These are phyloP conservation scores for Pherbina coryleti DNA, from an alignment of 2,888 invertebrate genomes.

Conservation along the genomic window DNA sequence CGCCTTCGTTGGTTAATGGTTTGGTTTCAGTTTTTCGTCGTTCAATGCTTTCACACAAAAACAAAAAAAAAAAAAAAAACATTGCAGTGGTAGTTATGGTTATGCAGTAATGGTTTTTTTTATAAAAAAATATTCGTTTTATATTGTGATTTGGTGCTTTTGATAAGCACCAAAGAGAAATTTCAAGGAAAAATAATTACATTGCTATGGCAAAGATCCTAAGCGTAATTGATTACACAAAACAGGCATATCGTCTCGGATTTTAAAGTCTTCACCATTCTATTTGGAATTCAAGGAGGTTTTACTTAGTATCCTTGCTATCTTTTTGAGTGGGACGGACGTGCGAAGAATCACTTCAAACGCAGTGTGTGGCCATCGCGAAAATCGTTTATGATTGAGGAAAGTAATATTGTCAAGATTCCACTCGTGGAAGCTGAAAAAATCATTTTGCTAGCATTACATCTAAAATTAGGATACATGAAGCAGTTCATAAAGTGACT, in stretches of 20 bases:
- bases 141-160: too few relatives aligned
- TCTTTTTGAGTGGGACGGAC: conserved; percentile 16
- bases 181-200: too few relatives aligned
- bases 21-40: too few relatives aligned
- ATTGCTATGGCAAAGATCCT: too few relatives aligned
- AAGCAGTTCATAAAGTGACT: conserved; percentile 21
- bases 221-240: too few relatives aligned
- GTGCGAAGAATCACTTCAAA: not conserved
- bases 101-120: too few relatives aligned
- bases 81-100: too few relatives aligned
- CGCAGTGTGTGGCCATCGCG: not conserved
- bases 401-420: not conserved
- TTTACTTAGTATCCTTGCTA: conserved; percentile 19
- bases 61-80: too few relatives aligned
- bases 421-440: conserved; percentile 11
- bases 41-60: too few relatives aligned
- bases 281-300: conserved; percentile 22
- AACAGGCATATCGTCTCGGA: not conserved
- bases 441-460: conserved; percentile 6
- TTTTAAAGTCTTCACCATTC: conserved; percentile 12
- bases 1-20: too few relatives aligned
- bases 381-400: not conserved
- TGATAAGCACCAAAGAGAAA: too few relatives aligned
- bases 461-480: conserved; percentile 22
- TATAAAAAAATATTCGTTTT: too few relatives aligned